Percentiles rank a stretch among this genome's conserved stretches.
phyloP scores from a whole-genome alignment of 2,113 vertebrate species.

The Eurystomus gularis region DNA sequence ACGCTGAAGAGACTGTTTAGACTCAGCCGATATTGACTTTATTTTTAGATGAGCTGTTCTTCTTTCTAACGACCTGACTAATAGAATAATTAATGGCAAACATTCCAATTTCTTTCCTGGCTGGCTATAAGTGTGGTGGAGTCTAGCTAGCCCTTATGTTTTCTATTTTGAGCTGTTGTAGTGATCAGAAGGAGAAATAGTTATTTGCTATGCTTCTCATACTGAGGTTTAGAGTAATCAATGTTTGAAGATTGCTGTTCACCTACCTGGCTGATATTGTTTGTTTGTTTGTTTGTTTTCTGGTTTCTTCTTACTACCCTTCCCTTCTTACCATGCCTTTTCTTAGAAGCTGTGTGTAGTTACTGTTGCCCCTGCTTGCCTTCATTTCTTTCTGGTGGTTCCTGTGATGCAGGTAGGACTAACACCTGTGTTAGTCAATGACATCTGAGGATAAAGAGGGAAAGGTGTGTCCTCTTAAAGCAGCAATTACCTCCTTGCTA shows the following conservation, averaged over 20 bases:
- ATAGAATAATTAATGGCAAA: slow-evolving; percentile 20
- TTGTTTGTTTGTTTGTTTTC: no score
- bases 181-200: not conserved
- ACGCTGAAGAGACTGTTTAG: slow-evolving; percentile 42
- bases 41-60: slow-evolving; percentile 12
- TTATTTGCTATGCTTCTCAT: not conserved
- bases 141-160: not conserved
- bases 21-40: slow-evolving; percentile 26
- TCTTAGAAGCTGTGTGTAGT: not conserved
- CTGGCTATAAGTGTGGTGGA: not conserved
- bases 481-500: not conserved
- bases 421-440: not conserved
- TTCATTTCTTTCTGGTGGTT: not conserved
- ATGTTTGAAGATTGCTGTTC: not conserved
- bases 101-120: not conserved
- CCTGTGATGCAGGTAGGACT: not conserved
- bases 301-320: not conserved
- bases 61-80: not conserved
- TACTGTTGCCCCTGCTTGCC: not conserved
- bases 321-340: not conserved
- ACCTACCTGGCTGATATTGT: not conserved
- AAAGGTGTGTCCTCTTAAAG: not conserved
- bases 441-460: not conserved
- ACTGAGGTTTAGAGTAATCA: not conserved
- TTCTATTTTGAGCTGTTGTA: not conserved